These are phyloP conservation scores for Sinocyclocheilus anshuiensis DNA, from an alignment of 2,113 vertebrate genomes.

Conservation along the genomic window DNA sequence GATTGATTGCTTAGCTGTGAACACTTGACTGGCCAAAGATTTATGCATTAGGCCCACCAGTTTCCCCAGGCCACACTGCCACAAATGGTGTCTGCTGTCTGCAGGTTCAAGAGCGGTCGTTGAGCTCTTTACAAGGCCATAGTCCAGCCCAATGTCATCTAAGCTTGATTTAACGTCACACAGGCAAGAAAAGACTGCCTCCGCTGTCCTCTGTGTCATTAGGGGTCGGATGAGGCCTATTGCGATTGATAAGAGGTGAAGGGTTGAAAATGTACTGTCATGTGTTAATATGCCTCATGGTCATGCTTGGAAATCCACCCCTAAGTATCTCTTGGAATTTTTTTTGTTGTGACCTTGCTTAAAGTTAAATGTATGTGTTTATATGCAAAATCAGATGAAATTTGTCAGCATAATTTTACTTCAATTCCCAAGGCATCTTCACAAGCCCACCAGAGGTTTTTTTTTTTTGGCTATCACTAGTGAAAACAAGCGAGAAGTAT, in stretches of 20 bases:
- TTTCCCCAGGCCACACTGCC: slow-evolving; percentile 25
- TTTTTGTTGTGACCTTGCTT: neutral
- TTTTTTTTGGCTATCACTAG: too few species aligned
- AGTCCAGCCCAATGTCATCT: neutral
- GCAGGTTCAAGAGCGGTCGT: slow-evolving; percentile 25
- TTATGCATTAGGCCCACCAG: slow-evolving; percentile 48
- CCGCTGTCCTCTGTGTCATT: neutral
- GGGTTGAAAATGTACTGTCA: slow-evolving; percentile 17
- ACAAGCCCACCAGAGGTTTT: neutral
- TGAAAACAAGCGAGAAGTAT: too few species aligned
- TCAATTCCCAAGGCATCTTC: neutral
- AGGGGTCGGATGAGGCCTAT: neutral
- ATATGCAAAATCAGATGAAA: neutral
- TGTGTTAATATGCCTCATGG: slow-evolving; percentile 13
- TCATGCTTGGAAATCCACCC: neutral
- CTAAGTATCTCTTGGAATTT: neutral
- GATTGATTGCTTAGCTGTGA: slow-evolving; percentile 35
- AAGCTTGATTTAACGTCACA: neutral
- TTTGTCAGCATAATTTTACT: neutral
- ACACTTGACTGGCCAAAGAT: slow-evolving; percentile 40
- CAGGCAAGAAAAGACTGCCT: neutral
- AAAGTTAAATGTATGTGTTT: neutral
- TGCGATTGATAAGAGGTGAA: slow-evolving; percentile 12
- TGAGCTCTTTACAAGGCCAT: neutral
- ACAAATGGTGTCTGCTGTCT: slow-evolving; percentile 24